Conservation (phyloP, 1,140 invertebrate genomes). For the Druon quercuslanigerum region DNA sequence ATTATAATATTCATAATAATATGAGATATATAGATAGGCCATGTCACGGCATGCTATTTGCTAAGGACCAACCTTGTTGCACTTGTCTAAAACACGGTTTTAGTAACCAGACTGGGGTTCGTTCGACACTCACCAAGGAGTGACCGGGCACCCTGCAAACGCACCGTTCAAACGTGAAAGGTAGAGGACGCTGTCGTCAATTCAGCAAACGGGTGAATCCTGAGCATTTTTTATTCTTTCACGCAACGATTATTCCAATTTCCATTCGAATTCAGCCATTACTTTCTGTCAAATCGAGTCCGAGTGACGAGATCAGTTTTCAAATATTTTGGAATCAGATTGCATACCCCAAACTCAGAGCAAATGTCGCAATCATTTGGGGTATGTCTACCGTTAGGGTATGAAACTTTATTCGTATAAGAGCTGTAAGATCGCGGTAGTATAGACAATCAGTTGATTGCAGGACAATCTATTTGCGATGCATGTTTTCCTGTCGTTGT, state of each 20-base stretch:
- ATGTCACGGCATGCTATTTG: slow-evolving; percentile 76
- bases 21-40: slow-evolving; percentile 71
- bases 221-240: slow-evolving; percentile 53
- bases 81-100: slow-evolving; percentile 75
- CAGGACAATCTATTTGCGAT: too few relatives aligned
- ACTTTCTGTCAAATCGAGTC: neutral
- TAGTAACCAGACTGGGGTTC: slow-evolving; percentile 75
- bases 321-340: neutral
- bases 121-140: slow-evolving; percentile 74
- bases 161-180: slow-evolving; percentile 73
- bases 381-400: too few relatives aligned
- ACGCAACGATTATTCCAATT: slow-evolving; percentile 18
- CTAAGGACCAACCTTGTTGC: slow-evolving; percentile 75
- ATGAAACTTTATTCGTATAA: too few relatives aligned
- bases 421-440: too few relatives aligned
- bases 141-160: slow-evolving; percentile 75
- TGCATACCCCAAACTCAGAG: too few relatives aligned
- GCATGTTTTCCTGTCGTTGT: too few relatives aligned
- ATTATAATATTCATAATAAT: slow-evolving; percentile 64
- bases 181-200: slow-evolving; percentile 62
- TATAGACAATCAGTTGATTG: too few relatives aligned
- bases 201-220: slow-evolving; percentile 62
- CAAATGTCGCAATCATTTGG: too few relatives aligned
- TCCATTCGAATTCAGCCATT: neutral
- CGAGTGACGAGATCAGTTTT: neutral